Percentiles rank a stretch among this genome's conserved stretches.
These are phyloP conservation scores for Aphelenchoides fujianensis DNA, from an alignment of 1,140 invertebrate species.

Conservation along the genomic window DNA sequence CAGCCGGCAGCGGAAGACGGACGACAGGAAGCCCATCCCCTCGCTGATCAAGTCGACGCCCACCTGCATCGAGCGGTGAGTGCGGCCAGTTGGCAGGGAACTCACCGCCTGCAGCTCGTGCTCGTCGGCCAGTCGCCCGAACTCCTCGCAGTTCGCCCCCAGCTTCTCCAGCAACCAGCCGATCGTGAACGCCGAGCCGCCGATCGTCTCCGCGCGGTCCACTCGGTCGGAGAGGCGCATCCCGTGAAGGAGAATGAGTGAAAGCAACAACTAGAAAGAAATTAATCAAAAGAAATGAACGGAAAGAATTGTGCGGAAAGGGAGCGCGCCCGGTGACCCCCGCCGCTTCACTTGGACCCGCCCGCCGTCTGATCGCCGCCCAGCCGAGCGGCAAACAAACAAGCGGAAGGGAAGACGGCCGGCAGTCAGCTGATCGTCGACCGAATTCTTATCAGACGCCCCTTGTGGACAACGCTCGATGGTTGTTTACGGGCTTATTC, in stretches of 20 bases:
- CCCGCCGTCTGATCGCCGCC: too few relatives aligned
- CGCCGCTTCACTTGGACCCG: background rate
- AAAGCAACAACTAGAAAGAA: too few relatives aligned
- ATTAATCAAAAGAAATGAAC: background rate
- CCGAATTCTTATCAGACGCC: background rate
- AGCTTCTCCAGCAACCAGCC: background rate
- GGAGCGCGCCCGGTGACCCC: background rate
- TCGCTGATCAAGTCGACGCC: background rate
- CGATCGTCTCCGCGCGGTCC: background rate
- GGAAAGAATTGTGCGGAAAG: background rate
- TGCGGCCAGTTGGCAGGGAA: background rate
- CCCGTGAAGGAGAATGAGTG: background rate
- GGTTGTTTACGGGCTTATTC: background rate
- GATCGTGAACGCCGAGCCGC: background rate
- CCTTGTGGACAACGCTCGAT: background rate
- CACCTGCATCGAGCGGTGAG: background rate
- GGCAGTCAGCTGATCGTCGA: background rate
- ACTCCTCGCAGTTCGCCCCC: background rate
- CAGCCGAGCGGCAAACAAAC: background rate
- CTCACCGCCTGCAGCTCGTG: background rate
- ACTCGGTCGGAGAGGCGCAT: background rate
- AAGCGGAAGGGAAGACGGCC: background rate
- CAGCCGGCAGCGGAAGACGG: background rate
- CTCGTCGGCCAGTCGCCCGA: background rate
- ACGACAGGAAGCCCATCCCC: background rate